Evolutionary conservation across 2,113 vertebrate species (phyloP).

Genomic region (Corapipo altera): DNA sequence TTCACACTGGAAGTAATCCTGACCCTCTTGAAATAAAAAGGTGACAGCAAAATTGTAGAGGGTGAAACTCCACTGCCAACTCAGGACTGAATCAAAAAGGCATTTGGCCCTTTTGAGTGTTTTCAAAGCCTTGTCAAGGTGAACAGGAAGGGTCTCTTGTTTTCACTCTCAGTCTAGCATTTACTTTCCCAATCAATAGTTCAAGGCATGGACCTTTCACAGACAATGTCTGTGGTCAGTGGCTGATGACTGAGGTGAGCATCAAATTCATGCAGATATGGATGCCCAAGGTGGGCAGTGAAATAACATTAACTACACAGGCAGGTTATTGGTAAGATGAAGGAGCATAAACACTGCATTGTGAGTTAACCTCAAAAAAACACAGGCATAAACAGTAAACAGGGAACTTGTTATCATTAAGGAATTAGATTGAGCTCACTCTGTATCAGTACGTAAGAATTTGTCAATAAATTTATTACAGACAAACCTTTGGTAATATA

Average conservation of each 20-base stretch:
- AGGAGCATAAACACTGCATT: background rate
- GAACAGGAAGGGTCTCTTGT: background rate
- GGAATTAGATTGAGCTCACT: background rate
- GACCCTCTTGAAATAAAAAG: background rate
- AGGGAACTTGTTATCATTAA: background rate
- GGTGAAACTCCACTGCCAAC: background rate
- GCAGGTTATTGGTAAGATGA: background rate
- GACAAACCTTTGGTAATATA: background rate
- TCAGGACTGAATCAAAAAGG: background rate
- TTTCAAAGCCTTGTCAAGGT: constrained; percentile 8
- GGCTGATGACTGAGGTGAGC: constrained; percentile 15
- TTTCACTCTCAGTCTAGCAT: constrained; percentile 63
- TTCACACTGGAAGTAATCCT: background rate
- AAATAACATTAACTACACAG: background rate
- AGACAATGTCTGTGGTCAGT: constrained; percentile 77
- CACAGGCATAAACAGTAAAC: background rate
- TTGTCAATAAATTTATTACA: background rate
- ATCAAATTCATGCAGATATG: constrained; percentile 18
- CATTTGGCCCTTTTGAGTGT: background rate
- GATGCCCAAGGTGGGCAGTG: background rate
- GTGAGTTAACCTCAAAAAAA: background rate
- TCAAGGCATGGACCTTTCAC: constrained; percentile 82
- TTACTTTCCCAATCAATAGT: constrained; percentile 82
- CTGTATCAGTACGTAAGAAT: background rate
- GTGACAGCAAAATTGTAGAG: background rate